Conservation (phyloP, 2,797 vertebrate species). For the Sebastes minor region DNA sequence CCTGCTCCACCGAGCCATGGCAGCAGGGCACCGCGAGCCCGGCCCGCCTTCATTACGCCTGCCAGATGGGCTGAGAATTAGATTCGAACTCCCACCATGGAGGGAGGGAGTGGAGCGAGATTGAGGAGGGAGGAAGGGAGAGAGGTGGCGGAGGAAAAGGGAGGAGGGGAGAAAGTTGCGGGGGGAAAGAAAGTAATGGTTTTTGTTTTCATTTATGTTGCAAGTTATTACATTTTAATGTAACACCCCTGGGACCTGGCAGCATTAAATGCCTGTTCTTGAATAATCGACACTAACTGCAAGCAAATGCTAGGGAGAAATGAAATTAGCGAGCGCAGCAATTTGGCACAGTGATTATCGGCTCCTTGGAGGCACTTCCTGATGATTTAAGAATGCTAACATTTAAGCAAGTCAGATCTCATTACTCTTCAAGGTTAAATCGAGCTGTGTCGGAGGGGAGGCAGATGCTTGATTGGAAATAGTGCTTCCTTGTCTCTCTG, state of each 20-base stretch:
- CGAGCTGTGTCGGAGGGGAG: conserved; percentile 73
- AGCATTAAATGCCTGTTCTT: conserved; percentile 88
- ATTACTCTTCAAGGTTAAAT: conserved; percentile 89
- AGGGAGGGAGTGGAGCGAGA: conserved; percentile 63
- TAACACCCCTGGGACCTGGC: conserved; percentile 82
- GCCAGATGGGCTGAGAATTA: conserved; percentile 85
- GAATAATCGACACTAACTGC: conserved; percentile 89
- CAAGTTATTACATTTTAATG: conserved; percentile 88
- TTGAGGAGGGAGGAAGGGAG: conserved; percentile 56
- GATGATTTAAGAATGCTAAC: conserved; percentile 87
- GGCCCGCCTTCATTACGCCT: conserved; percentile 82
- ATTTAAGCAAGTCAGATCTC: conserved; percentile 88
- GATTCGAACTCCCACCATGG: conserved; percentile 83
- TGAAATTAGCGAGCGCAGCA: conserved; percentile 83
- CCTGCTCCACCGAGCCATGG: conserved; percentile 77
- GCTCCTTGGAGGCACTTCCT: conserved; percentile 83
- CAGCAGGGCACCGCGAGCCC: conserved; percentile 77
- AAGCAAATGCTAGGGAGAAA: conserved; percentile 86
- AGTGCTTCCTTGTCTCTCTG: conserved; percentile 52
- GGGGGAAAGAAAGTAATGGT: conserved; percentile 66
- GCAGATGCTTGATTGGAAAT: conserved; percentile 78
- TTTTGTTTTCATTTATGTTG: conserved; percentile 89
- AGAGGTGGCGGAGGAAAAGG: conserved; percentile 46
- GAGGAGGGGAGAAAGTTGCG: conserved; percentile 50
- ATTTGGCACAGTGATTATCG: conserved; percentile 87